These are phyloP conservation scores for Colius striatus DNA, from an alignment of 2,113 vertebrate species.

Conservation along the genomic window DNA sequence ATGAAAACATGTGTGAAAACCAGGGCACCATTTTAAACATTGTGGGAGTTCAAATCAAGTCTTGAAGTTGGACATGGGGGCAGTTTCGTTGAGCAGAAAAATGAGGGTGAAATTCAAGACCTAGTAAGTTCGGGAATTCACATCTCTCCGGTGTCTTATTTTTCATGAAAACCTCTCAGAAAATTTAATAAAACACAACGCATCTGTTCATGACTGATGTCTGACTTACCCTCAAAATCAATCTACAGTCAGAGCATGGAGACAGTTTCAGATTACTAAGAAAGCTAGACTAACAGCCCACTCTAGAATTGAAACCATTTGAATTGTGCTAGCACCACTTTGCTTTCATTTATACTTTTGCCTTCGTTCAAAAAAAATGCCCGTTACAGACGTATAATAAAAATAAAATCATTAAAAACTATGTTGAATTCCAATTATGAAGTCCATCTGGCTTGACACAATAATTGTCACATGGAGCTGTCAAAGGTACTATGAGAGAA, in stretches of 20 bases:
- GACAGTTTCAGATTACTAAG: neutral
- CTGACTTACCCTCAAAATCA: neutral
- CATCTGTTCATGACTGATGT: neutral
- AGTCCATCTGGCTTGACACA: neutral
- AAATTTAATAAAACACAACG: neutral
- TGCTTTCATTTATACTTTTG: neutral
- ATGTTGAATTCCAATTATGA: neutral
- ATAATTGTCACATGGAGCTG: slow-evolving; percentile 3
- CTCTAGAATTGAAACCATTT: neutral
- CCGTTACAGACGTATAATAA: neutral
- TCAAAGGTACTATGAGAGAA: neutral
- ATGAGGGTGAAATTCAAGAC: neutral
- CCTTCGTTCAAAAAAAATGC: neutral
- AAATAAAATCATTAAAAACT: neutral
- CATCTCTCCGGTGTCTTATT: neutral
- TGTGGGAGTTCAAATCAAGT: neutral
- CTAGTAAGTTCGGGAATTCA: neutral
- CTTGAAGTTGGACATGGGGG: neutral
- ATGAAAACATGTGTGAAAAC: neutral
- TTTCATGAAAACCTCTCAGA: neutral
- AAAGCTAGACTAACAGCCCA: neutral
- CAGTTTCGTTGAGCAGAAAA: neutral
- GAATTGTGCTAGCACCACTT: neutral
- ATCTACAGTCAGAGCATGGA: neutral
- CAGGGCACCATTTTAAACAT: neutral